Conservation (phyloP, 2,113 vertebrate species). For the Rhodinocichla rosea region DNA sequence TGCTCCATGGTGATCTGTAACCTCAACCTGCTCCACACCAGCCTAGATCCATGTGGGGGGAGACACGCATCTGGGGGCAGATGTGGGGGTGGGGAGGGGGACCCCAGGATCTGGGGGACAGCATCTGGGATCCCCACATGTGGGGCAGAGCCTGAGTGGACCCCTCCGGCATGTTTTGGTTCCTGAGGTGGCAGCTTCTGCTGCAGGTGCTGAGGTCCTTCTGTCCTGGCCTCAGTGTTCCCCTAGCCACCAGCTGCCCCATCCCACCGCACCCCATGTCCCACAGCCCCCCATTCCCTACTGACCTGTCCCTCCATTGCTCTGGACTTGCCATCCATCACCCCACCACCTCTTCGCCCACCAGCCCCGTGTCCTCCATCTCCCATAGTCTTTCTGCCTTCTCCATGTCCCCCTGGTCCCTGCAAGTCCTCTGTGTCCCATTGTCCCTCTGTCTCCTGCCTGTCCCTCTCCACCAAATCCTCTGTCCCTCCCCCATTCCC, state of each 20-base stretch:
- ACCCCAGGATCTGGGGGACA: background rate
- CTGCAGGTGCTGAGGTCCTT: background rate
- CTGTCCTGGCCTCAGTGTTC: background rate
- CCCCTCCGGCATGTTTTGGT: rapidly evolving
- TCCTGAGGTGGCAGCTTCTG: background rate
- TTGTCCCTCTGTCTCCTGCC: background rate
- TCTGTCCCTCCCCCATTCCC: background rate
- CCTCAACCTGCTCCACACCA: background rate
- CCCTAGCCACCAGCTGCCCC: background rate
- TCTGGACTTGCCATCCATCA: background rate
- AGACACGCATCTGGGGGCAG: background rate
- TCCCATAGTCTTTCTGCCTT: background rate
- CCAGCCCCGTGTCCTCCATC: background rate
- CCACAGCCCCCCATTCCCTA: background rate
- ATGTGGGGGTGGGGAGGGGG: no score
- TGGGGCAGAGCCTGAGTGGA: background rate
- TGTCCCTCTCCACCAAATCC: background rate
- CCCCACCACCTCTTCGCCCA: background rate
- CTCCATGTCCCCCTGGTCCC: background rate
- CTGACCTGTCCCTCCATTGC: background rate
- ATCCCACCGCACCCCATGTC: rapidly evolving
- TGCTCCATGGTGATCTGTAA: background rate
- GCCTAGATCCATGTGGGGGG: background rate
- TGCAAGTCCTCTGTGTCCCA: background rate
- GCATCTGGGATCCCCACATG: background rate